Conservation (phyloP, 2,797 vertebrate species). For the Rhinoraja longicauda region DNA sequence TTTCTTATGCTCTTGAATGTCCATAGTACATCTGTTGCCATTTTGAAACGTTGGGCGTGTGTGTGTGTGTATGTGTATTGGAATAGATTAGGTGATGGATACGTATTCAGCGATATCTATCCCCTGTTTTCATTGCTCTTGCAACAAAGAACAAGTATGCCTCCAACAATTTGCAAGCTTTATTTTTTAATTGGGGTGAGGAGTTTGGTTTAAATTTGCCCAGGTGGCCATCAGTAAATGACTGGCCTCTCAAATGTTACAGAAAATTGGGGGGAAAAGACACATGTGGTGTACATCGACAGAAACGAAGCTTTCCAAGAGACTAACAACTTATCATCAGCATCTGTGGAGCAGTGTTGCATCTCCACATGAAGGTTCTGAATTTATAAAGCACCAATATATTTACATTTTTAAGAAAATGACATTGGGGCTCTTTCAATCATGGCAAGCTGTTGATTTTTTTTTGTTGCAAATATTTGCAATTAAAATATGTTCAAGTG, state of each 20-base stretch:
- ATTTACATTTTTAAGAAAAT: slow-evolving; percentile 4
- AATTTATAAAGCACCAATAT: neutral
- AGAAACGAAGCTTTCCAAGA: neutral
- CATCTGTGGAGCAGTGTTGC: neutral
- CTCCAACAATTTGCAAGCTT: neutral
- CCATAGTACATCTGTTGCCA: neutral
- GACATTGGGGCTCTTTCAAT: neutral
- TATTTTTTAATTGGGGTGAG: neutral
- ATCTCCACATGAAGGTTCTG: neutral
- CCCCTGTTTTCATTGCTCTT: neutral
- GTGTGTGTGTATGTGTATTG: neutral
- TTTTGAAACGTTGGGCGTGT: neutral
- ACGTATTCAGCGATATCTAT: neutral
- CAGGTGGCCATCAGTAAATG: neutral
- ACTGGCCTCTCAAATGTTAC: neutral
- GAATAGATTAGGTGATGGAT: neutral
- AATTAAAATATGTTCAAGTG: neutral
- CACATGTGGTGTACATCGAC: neutral
- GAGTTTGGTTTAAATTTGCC: neutral
- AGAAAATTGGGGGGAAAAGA: neutral
- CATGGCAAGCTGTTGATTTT: neutral
- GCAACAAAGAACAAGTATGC: neutral
- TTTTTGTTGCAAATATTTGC: neutral
- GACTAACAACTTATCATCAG: neutral
- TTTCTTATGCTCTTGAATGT: neutral